Evolutionary conservation across 2,113 vertebrate genomes (phyloP), one percentile per base, ranked within the genome.

Genomic region (Hiodon tergisus): DNA sequence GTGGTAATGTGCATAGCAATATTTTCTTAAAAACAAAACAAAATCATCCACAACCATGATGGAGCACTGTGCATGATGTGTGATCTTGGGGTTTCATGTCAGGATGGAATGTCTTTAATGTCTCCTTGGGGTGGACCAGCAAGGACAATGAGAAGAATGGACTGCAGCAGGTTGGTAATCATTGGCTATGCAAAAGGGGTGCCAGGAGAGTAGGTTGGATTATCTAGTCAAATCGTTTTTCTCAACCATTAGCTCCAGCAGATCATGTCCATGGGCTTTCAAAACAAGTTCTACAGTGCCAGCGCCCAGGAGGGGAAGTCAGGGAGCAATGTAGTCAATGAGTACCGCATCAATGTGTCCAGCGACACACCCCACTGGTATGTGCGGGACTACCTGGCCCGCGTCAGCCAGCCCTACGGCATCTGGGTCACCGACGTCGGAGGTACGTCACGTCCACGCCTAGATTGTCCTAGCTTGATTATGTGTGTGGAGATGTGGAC

Each of bases 331-430:
- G 47, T 66, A 54, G 14, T 46, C 65, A 74, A 54, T 0, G 90
- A 92, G 76, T 91, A 90, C 82, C 86, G 86, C 3, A 83, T 94
- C 71, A 90, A 87, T n/a, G 79, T 94, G 79, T 93, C 92, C 77
- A 93, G 88, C 65, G 92, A 94, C 81, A 94, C 92, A 0, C 92
- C 91, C 0, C 88, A 93, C 83, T 94, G 92, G 92, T 94, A 91
- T 77, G 80, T 93, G 76, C 84, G 81, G 79, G 92, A 94, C 78
- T 94, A 91, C 80, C 78, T 94, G 78, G 77, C 65, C 66, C 80
- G 91, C 76, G 82, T 88, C 75, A 84, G 88, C 75, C 77, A 55
- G 31, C 78, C 86, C 81, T 90, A 89, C 48, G 65, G 77, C 76
- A 87, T 92, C 71, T 31, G n/a, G 0, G 3, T 54, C 0, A 47